Evolutionary conservation across 2,113 vertebrate genomes (phyloP).

Genomic region (Thryonomys swinderianus): DNA sequence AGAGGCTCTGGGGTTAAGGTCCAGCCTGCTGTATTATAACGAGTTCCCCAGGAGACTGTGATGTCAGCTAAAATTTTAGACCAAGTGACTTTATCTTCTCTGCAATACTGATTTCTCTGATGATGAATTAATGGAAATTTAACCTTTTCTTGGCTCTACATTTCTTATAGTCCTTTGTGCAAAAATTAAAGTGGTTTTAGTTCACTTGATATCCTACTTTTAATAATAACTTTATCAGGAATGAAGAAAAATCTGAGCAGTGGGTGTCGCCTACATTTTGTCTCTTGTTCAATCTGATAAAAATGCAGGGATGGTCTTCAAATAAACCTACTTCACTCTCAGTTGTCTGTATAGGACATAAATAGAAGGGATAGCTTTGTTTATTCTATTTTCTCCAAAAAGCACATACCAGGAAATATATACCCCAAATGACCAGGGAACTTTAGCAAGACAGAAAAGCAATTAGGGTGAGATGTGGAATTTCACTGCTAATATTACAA

Average conservation of each 20-base stretch:
- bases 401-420: background rate
- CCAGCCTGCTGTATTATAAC: background rate
- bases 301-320: background rate
- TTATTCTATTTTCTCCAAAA: background rate
- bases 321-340: background rate
- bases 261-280: background rate
- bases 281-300: background rate
- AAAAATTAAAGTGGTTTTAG: background rate
- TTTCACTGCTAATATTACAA: background rate
- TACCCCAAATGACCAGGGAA: background rate
- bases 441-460: background rate
- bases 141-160: background rate
- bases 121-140: background rate
- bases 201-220: background rate
- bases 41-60: background rate
- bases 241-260: background rate
- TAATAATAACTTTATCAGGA: background rate
- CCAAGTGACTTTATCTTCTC: background rate
- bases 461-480: background rate
- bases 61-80: background rate
- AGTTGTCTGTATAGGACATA: background rate
- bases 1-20: background rate
- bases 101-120: background rate
- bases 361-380: background rate
- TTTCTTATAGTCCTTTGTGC: conserved; percentile 19